Base-by-base conservation (phyloP, 2,888 invertebrate species). In the Drosophila atripex region DNA sequence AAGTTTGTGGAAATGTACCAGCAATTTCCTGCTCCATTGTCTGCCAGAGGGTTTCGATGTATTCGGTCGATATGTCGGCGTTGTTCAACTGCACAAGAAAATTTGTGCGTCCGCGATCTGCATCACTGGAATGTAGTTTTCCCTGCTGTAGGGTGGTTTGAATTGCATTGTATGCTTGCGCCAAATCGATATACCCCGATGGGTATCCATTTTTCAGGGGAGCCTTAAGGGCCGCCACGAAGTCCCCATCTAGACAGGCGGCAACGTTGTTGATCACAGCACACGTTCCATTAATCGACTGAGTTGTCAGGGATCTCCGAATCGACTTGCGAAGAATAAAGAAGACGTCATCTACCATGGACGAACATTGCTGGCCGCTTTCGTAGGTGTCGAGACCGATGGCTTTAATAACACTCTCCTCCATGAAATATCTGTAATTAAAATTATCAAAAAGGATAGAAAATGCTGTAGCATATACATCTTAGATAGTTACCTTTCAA, bases 281-380 rank as follows among this genome's bases (percentile, higher is more conserved):
- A 93, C 99, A 99, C 47, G 97, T 95, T 54, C 98, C 99, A 92
- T 99, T 99, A 64, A 99, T 94, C 89, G 97, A 98, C 88, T 96
- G 96, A 76, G 96, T 97, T 6, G 96, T 95, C 76, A 98, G 93
- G n/a, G 97, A 95, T 74, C 99, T 95, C 76, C 98, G 97, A 90
- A 99, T 96, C 84, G 98, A 97, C 92, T 99, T 99, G 86, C 98
- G 95, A 2, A 99, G 95, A 76, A 99, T 98, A 91, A 97, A 99
- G 92, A 99, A 99, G 0, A 98, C 96, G 91, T 99, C 99, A 91
- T 99, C 99, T 0, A 99, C 96, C 93, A 99, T 95, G 77, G 97
- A 98, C 2, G 98, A 98, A 1, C 95, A 95, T 76, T 95, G 94
- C 64, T 94, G 94, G 4, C 95, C 95, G n/a, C 93, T 92, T 77